Percentiles rank a stretch among this genome's conserved stretches.
Conservation (phyloP, 2,113 vertebrate species). For the Progne subis region DNA sequence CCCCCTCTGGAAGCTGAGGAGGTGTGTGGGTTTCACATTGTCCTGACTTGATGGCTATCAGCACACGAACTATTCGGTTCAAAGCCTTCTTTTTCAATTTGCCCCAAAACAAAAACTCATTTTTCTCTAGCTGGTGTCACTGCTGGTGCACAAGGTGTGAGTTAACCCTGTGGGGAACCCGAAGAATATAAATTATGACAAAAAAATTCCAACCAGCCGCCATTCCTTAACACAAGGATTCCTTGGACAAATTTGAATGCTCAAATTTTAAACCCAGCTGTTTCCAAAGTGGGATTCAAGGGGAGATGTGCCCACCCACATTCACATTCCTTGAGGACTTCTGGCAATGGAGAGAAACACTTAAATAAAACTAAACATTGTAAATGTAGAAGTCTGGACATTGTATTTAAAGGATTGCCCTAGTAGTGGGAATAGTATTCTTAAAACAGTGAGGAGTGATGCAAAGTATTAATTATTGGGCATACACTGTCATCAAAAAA, state of each 20-base stretch:
- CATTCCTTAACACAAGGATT: neutral
- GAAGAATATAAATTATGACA: neutral
- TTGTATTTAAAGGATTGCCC: neutral
- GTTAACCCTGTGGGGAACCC: neutral
- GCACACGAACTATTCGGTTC: rapidly evolving
- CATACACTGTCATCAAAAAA: neutral
- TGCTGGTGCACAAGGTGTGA: neutral
- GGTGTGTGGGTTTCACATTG: neutral
- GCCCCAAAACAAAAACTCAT: rapidly evolving
- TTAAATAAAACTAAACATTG: neutral
- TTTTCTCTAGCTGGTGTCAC: neutral
- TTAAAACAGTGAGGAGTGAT: neutral
- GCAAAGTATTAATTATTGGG: neutral
- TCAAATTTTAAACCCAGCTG: neutral
- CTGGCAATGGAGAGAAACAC: neutral
- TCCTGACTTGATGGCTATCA: neutral
- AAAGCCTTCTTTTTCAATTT: neutral
- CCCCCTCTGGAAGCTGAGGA: neutral
- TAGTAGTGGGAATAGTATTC: neutral
- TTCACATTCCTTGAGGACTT: neutral
- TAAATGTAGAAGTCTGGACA: neutral
- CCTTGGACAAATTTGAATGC: neutral
- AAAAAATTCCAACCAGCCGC: neutral
- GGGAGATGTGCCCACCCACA: no score
- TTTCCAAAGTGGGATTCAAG: neutral